These are phyloP conservation scores for Odontesthes bonariensis DNA, from an alignment of 2,113 vertebrate species.

Conservation along the genomic window DNA sequence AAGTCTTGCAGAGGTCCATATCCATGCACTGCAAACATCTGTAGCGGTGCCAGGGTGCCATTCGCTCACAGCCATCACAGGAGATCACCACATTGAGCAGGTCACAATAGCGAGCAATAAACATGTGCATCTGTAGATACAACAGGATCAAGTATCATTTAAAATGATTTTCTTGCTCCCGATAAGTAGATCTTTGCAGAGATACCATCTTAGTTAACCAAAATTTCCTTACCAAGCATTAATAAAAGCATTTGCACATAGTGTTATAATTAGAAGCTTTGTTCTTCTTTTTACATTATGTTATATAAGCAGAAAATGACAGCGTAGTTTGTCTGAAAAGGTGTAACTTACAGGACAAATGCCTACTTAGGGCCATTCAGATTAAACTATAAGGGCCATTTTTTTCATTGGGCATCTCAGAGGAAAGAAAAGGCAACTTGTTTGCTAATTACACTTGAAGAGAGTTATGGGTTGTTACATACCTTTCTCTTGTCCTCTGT, in stretches of 20 bases:
- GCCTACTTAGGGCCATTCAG: not conserved
- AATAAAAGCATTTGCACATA: too few species aligned
- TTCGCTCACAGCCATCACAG: constrained; percentile 95
- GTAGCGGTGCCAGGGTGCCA: constrained; percentile 97
- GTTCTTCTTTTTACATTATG: not conserved
- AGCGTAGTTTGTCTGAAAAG: not conserved
- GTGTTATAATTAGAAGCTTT: not conserved
- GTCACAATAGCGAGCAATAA: constrained; percentile 97
- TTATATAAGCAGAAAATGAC: not conserved
- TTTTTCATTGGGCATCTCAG: not conserved
- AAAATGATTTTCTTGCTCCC: not conserved
- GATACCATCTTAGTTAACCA: too few species aligned
- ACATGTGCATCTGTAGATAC: constrained; percentile 95
- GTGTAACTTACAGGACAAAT: not conserved
- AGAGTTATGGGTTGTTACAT: constrained; percentile 16
- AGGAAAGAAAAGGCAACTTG: not conserved
- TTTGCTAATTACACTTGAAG: not conserved
- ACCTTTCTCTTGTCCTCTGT: constrained; percentile 94
- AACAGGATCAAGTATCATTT: not conserved
- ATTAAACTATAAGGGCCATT: not conserved
- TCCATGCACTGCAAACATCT: constrained; percentile 96
- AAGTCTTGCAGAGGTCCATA: constrained; percentile 98
- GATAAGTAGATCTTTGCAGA: too few species aligned
- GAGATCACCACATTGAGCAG: constrained; percentile 96
- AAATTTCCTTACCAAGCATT: too few species aligned